A percentile compares a stretch with the other conserved stretches of the same genome.
phyloP scores from a whole-genome alignment of 2,797 vertebrate species.

The Cyprinella venusta region DNA sequence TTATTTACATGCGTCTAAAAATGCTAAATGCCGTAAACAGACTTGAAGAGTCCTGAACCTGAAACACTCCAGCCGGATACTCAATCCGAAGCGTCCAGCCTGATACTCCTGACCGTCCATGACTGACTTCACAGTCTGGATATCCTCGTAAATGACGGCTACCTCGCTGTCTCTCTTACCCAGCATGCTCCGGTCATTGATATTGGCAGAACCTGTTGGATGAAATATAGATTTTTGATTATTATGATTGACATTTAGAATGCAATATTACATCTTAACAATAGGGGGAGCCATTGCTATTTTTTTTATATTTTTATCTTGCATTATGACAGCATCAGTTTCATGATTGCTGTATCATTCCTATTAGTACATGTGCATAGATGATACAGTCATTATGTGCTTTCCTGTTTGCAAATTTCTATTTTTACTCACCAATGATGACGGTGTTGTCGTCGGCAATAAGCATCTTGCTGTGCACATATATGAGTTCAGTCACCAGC shows the following conservation, averaged over 20 bases:
- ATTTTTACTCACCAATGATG: conserved; percentile 85
- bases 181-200: conserved; percentile 98
- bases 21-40: not conserved
- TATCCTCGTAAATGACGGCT: conserved; percentile 91
- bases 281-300: conserved; percentile 47
- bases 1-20: not conserved
- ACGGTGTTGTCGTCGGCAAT: conserved; percentile 94
- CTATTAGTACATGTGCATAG: not conserved
- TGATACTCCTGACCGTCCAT: conserved; percentile 88
- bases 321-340: not conserved
- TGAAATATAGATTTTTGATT: not conserved
- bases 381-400: not conserved
- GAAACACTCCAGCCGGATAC: conserved; percentile 91
- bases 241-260: not conserved
- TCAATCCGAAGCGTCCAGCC: conserved; percentile 83
- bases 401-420: not conserved
- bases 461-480: conserved; percentile 97
- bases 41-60: conserved; percentile 73
- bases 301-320: not conserved
- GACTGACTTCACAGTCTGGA: conserved; percentile 76
- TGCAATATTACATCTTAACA: conserved; percentile 31
- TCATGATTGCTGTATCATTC: not conserved
- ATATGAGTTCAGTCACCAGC: conserved; percentile 93
- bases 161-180: conserved; percentile 97
- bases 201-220: conserved; percentile 91